These are phyloP conservation scores for Coranthus polyacanthus DNA, from an alignment of 2,797 vertebrate species.

Conservation along the genomic window DNA sequence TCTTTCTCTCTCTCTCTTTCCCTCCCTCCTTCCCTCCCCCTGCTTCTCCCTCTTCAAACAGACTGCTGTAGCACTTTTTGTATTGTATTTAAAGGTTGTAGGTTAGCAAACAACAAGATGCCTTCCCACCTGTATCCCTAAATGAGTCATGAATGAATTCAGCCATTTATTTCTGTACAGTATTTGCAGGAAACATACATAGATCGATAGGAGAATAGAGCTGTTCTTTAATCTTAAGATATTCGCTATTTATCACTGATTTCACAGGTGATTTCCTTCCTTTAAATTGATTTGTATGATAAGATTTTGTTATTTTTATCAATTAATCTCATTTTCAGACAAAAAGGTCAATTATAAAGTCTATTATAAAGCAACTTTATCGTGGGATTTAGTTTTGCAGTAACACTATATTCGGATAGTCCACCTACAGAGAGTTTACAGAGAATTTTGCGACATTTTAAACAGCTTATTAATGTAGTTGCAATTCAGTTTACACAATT, in stretches of 20 bases:
- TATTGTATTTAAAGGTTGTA: slow-evolving; percentile 82
- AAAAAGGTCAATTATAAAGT: not conserved
- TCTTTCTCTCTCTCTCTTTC: slow-evolving; percentile 51
- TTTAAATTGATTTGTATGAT: not conserved
- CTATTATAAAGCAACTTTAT: no score
- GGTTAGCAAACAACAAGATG: slow-evolving; percentile 79
- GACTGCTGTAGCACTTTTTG: slow-evolving; percentile 73
- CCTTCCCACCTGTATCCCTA: slow-evolving; percentile 72
- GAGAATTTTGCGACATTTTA: no score
- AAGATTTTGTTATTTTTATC: no score
- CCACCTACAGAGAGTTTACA: no score
- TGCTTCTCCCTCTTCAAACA: slow-evolving; percentile 60
- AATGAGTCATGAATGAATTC: slow-evolving; percentile 75
- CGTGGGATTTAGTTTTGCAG: no score
- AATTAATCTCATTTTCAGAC: not conserved
- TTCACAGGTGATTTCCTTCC: not conserved
- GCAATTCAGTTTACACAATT: no score
- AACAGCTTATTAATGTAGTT: no score
- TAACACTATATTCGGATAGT: no score
- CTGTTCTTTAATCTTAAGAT: slow-evolving; percentile 20
- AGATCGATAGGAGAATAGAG: not conserved
- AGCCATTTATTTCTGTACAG: slow-evolving; percentile 49
- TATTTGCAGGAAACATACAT: slow-evolving; percentile 18
- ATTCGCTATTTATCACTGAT: slow-evolving; percentile 11
- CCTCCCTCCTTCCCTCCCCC: slow-evolving; percentile 34